Percentiles rank a stretch among this genome's conserved stretches.
phyloP scores from a whole-genome alignment of 1,140 invertebrate genomes.

The Zaprionus davidi region DNA sequence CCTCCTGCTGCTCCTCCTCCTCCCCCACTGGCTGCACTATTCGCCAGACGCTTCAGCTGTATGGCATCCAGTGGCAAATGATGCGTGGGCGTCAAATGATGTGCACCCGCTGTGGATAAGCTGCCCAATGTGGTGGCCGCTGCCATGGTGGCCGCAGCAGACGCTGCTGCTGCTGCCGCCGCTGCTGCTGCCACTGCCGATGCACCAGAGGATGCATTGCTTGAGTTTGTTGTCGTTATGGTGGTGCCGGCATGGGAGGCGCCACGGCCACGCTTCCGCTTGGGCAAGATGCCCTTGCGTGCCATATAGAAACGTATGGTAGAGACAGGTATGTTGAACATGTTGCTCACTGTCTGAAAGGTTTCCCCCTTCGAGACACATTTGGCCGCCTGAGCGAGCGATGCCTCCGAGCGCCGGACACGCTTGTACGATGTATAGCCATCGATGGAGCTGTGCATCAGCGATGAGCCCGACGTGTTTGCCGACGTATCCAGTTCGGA shows the following conservation, averaged over 20 bases:
- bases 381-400: conserved; percentile 90
- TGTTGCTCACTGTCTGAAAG: conserved; percentile 92
- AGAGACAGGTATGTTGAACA: conserved; percentile 93
- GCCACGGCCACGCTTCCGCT: conserved; percentile 88
- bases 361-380: conserved; percentile 91
- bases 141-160: conserved; percentile 38
- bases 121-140: conserved; percentile 50
- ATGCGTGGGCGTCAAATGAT: conserved; percentile 28
- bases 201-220: not conserved
- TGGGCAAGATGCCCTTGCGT: conserved; percentile 90
- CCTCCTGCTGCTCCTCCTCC: not conserved
- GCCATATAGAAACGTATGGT: conserved; percentile 94
- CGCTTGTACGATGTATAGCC: conserved; percentile 72
- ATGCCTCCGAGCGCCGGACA: conserved; percentile 89
- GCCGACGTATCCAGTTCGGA: conserved; percentile 60
- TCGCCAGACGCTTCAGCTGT: conserved; percentile 52
- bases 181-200: conserved; percentile 58
- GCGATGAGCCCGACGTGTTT: conserved; percentile 51
- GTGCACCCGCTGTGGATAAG: conserved; percentile 39
- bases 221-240: conserved; percentile 51
- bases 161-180: conserved; percentile 17
- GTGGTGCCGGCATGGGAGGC: conserved; percentile 74
- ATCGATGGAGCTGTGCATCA: conserved; percentile 63
- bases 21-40: conserved; percentile 32
- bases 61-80: conserved; percentile 49